These are phyloP conservation scores for Nipponacmea schrenckii DNA, from an alignment of 2,888 invertebrate species.

Conservation along the genomic window DNA sequence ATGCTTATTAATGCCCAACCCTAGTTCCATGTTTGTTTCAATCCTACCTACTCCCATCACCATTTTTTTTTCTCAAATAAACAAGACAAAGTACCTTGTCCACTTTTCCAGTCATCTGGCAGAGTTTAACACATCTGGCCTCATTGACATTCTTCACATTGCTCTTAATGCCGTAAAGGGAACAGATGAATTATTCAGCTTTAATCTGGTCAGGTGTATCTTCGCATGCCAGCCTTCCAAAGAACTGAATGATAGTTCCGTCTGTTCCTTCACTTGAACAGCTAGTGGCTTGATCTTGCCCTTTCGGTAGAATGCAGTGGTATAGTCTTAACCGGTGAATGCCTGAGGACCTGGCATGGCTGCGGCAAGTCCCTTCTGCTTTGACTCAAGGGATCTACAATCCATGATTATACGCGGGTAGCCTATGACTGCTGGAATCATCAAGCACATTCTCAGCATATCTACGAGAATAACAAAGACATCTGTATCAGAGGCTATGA, in stretches of 20 bases:
- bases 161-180: conserved; percentile 15
- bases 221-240: conserved; percentile 2
- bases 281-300: conserved; percentile 13
- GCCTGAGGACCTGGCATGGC: conserved; percentile 16
- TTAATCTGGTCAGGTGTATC: conserved; percentile 14
- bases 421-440: not conserved
- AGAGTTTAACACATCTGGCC: conserved; percentile 10
- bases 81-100: not conserved
- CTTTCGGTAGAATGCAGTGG: conserved; percentile 18
- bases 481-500: not conserved
- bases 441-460: not conserved
- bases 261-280: conserved; percentile 9
- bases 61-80: not conserved
- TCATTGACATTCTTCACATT: conserved; percentile 7
- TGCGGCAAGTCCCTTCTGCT: conserved; percentile 11
- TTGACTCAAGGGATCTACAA: conserved; percentile 8
- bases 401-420: too few relatives aligned
- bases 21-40: not conserved
- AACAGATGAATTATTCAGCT: conserved; percentile 17
- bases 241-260: conserved; percentile 8
- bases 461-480: not conserved
- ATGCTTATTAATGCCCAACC: too few relatives aligned
- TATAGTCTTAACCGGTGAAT: conserved; percentile 15
- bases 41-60: not conserved
- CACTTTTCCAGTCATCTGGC: conserved; percentile 13